Evolutionary conservation across 2,888 invertebrate genomes (phyloP), one percentile per base, ranked within the genome.

Genomic region (Piscicola geometra): DNA sequence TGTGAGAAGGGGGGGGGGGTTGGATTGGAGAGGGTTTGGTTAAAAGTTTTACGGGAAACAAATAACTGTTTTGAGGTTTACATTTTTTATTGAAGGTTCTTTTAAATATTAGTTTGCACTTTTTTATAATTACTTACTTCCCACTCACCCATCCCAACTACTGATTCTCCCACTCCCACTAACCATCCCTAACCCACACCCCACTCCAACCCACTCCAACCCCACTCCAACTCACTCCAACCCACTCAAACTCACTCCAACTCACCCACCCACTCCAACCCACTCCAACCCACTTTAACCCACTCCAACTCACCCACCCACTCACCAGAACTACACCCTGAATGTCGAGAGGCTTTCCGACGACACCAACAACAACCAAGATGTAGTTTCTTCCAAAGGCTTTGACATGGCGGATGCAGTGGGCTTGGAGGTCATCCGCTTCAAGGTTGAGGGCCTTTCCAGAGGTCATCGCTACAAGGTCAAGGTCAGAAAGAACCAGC

Each of bases 301-400:
- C n/a, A n/a, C n/a, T n/a, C n/a, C n/a, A 28, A 28, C 64, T 30
- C 28, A 18, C 15, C 25, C n/a, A 5, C 32, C 35, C 25, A 30
- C 18, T 69, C 69, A 35, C 3, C 35, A 73, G 73, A 60, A 56
- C 0, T 73, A 73, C 41, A 52, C 56, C 18, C 15, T 73, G 1
- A 28, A 25, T 3, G 73, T 73, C 18, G 35, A 73, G 25, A 21
- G 21, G 25, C 60, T 56, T 5, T 56, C 60, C n/a, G 60, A 56
- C 9, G n/a, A 25, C 60, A 56, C 9, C 5, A 56, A 25, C 60
- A 56, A 56, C 5, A 5, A 5, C 25, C 5, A 3, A 5, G 60
- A 56, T 5, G 60, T 56, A 3, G n/a, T 56, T 56, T 15, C 12
- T 18, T 18, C 60, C n/a, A 56, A 56, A 56, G n/a, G n/a, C 3